These are phyloP conservation scores for Semotilus atromaculatus DNA, from an alignment of 2,797 vertebrate genomes.

Conservation along the genomic window DNA sequence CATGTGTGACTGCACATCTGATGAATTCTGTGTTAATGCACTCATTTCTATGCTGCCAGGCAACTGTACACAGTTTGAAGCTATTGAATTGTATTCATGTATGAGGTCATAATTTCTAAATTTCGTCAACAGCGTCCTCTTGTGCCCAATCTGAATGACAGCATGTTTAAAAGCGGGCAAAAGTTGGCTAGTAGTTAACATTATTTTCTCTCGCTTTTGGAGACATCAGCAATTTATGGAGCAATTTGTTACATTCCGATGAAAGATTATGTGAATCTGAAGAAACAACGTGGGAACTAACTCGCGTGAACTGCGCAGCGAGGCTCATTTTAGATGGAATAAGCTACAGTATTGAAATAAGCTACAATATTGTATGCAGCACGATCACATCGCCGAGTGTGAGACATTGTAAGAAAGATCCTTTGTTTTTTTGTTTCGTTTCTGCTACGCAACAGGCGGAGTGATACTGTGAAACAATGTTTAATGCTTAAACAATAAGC, in stretches of 20 bases:
- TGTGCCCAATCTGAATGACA: constrained; percentile 27
- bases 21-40: background rate
- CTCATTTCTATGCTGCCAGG: background rate
- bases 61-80: background rate
- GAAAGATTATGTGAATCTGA: background rate
- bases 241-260: background rate
- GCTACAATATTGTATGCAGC: background rate
- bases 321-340: too few relatives aligned
- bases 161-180: background rate
- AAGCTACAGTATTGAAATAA: background rate
- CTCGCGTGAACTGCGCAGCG: too few relatives aligned
- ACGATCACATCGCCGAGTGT: background rate
- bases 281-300: background rate
- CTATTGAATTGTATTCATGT: background rate
- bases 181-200: background rate
- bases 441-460: too few relatives aligned
- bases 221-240: background rate
- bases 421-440: too few relatives aligned
- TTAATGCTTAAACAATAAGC: too few relatives aligned
- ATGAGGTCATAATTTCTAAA: background rate
- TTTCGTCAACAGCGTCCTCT: background rate
- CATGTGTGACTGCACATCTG: background rate
- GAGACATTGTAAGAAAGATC: too few relatives aligned
- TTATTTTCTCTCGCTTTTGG: background rate
- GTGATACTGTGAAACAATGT: too few relatives aligned